Evolutionary conservation across 2,888 invertebrate genomes (phyloP).

Genomic region (Digitonthophagus gazella): DNA sequence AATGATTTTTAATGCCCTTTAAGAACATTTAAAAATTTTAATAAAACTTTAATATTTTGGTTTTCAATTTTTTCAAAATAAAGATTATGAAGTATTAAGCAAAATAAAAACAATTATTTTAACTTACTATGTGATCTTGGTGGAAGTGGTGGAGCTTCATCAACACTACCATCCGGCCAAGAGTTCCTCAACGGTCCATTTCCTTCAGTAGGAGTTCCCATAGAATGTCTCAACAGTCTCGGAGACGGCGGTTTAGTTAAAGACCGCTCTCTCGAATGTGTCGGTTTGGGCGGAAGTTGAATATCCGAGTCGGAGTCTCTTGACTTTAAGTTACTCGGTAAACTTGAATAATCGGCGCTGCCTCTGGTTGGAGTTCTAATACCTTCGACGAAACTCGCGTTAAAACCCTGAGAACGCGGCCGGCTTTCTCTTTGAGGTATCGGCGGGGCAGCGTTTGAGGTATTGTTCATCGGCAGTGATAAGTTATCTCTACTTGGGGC

Average conservation of each 20-base stretch:
- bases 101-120: no score
- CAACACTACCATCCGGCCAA: conserved; percentile 59
- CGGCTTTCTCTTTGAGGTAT: conserved; percentile 60
- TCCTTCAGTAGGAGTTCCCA: conserved; percentile 55
- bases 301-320: conserved; percentile 44
- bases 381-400: conserved; percentile 40
- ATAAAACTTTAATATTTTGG: no score
- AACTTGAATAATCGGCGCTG: conserved; percentile 50
- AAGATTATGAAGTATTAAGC: no score
- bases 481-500: conserved; percentile 47
- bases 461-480: conserved; percentile 47
- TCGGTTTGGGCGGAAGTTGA: conserved; percentile 56
- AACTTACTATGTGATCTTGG: conserved; percentile 70
- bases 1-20: no score
- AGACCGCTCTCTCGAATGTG: conserved; percentile 50
- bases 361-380: conserved; percentile 50
- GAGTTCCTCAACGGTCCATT: conserved; percentile 55
- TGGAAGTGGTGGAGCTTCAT: conserved; percentile 76
- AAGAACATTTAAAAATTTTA: no score
- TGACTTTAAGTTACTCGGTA: conserved; percentile 49
- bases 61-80: no score
- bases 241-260: conserved; percentile 59
- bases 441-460: conserved; percentile 54
- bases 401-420: conserved; percentile 29
- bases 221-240: conserved; percentile 54